Evolutionary conservation across 2,888 invertebrate species (phyloP).

Genomic region (Cataglyphis cursor): DNA sequence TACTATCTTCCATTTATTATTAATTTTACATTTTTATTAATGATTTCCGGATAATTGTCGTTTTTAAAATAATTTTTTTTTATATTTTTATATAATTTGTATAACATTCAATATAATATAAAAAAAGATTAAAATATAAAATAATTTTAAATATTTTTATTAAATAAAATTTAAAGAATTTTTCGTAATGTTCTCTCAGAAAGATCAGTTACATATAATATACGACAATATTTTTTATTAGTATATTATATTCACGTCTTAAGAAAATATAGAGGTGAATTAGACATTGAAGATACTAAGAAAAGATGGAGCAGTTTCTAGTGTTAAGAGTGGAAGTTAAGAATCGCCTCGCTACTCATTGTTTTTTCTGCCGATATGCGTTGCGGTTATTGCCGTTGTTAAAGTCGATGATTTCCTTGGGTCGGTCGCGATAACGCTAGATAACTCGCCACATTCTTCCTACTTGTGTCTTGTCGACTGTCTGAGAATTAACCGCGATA

Average conservation of each 20-base stretch:
- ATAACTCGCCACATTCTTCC: slow-evolving; percentile 47
- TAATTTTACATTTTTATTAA: neutral
- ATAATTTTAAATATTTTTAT: neutral
- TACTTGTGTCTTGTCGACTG: slow-evolving; percentile 39
- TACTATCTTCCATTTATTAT: neutral
- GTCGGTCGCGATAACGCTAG: slow-evolving; percentile 35
- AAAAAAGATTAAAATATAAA: neutral
- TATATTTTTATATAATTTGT: neutral
- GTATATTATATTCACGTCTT: neutral
- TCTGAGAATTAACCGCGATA: slow-evolving; percentile 50
- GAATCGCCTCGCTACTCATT: neutral
- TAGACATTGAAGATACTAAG: neutral
- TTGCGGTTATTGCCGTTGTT: slow-evolving; percentile 50
- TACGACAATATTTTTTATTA: neutral
- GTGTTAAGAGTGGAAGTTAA: slow-evolving; percentile 1
- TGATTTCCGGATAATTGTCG: neutral
- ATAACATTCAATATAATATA: neutral
- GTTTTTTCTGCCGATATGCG: neutral
- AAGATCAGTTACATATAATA: neutral
- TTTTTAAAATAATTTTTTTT: neutral
- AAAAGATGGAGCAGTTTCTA: neutral
- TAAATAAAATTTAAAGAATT: neutral
- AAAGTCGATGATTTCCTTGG: slow-evolving; percentile 54
- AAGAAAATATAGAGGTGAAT: neutral
- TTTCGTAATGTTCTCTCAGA: too few species aligned